These are phyloP conservation scores for Epinotia nisella DNA, from an alignment of 2,888 invertebrate genomes.

Conservation along the genomic window DNA sequence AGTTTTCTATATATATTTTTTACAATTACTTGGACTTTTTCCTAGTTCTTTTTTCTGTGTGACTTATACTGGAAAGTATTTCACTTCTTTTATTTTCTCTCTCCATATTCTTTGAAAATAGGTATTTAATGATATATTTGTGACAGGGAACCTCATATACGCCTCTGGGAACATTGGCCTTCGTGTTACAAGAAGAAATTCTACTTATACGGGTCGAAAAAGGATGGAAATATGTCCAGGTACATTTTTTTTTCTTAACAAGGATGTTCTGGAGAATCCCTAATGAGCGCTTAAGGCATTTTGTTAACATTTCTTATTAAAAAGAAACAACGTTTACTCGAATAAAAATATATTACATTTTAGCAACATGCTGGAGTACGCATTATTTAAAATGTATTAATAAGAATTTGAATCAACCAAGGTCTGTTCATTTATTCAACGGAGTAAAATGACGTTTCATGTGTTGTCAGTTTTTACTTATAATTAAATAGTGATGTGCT, in stretches of 20 bases:
- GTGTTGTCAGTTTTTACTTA: no score
- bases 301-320: constrained; percentile 21
- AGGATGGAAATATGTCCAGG: constrained; percentile 72
- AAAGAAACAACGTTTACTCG: constrained; percentile 1
- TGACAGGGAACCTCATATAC: constrained; percentile 65
- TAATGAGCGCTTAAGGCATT: constrained; percentile 35
- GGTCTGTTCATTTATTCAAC: no score
- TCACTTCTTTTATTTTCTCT: not conserved
- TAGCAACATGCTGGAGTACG: not conserved
- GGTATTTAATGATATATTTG: not conserved
- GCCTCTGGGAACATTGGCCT: constrained; percentile 71
- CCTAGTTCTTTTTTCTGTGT: no score
- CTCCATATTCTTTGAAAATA: not conserved
- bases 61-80: no score
- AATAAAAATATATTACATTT: not conserved
- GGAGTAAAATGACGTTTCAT: no score
- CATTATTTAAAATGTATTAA: not conserved
- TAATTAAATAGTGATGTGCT: no score
- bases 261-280: constrained; percentile 21
- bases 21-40: no score
- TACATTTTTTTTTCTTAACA: constrained; percentile 49
- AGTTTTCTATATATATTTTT: no score
- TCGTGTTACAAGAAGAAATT: constrained; percentile 69
- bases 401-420: not conserved
- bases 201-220: constrained; percentile 67